Conservation (phyloP, 2,888 invertebrate genomes). For the Scrobipalpa costella region DNA sequence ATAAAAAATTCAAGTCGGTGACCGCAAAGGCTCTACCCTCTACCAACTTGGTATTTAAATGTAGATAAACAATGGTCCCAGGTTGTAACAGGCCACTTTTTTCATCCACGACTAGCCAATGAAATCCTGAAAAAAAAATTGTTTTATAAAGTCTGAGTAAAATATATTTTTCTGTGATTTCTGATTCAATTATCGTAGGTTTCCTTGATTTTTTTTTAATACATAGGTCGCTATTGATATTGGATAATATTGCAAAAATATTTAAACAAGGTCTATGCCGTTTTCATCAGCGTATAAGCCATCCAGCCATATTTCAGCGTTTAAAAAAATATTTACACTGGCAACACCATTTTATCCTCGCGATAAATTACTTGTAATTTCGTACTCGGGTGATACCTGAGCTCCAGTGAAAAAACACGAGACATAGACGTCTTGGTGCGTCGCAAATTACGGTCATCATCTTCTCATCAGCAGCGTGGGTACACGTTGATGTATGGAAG, state of each 20-base stretch:
- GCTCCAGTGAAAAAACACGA: slow-evolving; percentile 77
- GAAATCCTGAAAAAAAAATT: background rate
- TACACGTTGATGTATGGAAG: slow-evolving; percentile 76
- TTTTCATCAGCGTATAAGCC: slow-evolving; percentile 7
- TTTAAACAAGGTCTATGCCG: background rate
- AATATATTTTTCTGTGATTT: no score
- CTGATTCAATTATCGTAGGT: no score
- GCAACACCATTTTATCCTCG: slow-evolving; percentile 57
- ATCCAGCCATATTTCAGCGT: slow-evolving; percentile 23
- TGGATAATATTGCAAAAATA: background rate
- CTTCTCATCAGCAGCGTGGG: slow-evolving; percentile 79
- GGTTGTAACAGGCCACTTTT: background rate
- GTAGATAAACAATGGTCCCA: slow-evolving; percentile 31
- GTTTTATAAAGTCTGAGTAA: background rate
- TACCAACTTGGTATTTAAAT: slow-evolving; percentile 32
- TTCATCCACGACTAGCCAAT: background rate
- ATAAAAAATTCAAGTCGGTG: slow-evolving; percentile 57
- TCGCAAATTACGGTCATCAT: slow-evolving; percentile 81
- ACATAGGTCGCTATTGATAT: background rate
- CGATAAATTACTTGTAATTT: slow-evolving; percentile 81
- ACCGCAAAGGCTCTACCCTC: slow-evolving; percentile 31
- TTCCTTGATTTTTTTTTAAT: no score
- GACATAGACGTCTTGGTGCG: slow-evolving; percentile 81
- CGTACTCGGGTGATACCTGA: slow-evolving; percentile 79
- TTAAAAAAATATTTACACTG: slow-evolving; percentile 50